phyloP scores from a whole-genome alignment of 1,140 invertebrate genomes.

The Atta colombica region DNA sequence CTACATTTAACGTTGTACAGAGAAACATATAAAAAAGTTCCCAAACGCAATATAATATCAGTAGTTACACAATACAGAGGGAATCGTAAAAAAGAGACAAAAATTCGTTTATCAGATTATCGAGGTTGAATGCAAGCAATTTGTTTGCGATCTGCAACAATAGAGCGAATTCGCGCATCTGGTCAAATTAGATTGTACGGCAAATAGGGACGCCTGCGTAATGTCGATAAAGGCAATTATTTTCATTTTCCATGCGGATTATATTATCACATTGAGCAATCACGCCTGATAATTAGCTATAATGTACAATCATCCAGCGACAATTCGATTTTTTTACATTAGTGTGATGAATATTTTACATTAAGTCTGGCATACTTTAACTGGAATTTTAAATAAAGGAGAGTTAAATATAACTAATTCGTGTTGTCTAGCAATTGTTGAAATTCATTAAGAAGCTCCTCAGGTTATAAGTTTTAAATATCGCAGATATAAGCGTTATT shows the following conservation, averaged over 20 bases:
- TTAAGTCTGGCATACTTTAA: not conserved
- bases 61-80: not conserved
- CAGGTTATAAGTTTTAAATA: no score
- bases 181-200: conserved; percentile 58
- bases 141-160: conserved; percentile 60
- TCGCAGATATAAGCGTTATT: no score
- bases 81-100: conserved; percentile 18
- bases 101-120: conserved; percentile 53
- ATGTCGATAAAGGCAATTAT: conserved; percentile 60
- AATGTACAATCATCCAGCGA: conserved; percentile 34
- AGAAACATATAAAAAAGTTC: not conserved
- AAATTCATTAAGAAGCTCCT: conserved; percentile 18
- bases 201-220: conserved; percentile 49
- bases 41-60: conserved; percentile 29
- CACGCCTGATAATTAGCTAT: conserved; percentile 49
- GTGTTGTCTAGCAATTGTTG: not conserved
- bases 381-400: not conserved
- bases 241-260: conserved; percentile 61
- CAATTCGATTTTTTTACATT: conserved; percentile 21
- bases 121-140: conserved; percentile 56
- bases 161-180: conserved; percentile 56
- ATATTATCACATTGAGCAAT: conserved; percentile 53
- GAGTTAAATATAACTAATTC: conserved; percentile 33
- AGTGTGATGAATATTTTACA: conserved; percentile 21
- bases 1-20: not conserved